Conservation (phyloP, 2,113 vertebrate genomes). For the Corythaixoides concolor region DNA sequence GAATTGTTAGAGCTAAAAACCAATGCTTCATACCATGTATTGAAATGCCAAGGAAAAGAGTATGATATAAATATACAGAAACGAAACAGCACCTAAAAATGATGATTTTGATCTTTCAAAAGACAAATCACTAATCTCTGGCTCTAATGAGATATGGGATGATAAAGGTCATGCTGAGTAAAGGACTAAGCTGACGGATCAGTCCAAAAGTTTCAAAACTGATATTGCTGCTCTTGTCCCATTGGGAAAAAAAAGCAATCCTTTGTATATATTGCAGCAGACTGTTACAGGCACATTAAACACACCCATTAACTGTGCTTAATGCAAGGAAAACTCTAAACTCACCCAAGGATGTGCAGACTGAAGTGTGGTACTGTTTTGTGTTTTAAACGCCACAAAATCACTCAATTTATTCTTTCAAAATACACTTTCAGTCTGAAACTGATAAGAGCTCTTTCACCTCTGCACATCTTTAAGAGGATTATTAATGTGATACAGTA, state of each 20-base stretch:
- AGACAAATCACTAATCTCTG: slow-evolving; percentile 42
- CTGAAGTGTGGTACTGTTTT: neutral
- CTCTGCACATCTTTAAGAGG: slow-evolving; percentile 12
- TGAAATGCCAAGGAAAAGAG: slow-evolving; percentile 28
- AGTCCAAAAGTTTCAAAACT: slow-evolving; percentile 19
- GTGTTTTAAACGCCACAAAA: neutral
- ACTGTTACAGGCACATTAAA: neutral
- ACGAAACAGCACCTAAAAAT: slow-evolving; percentile 23
- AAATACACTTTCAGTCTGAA: neutral
- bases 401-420: slow-evolving; percentile 4
- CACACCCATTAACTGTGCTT: neutral
- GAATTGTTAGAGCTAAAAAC: neutral
- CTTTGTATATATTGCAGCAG: neutral
- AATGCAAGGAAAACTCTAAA: slow-evolving; percentile 26
- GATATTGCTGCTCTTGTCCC: neutral
- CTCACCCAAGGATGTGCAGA: neutral
- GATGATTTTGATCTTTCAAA: slow-evolving; percentile 46
- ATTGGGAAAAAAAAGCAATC: neutral
- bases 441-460: neutral
- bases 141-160: neutral
- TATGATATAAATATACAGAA: slow-evolving; percentile 28
- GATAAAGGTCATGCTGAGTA: slow-evolving; percentile 42
- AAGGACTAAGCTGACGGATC: neutral
- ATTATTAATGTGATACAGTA: slow-evolving; percentile 38
- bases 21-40: neutral